Percentiles rank a stretch among this genome's conserved stretches.
phyloP scores from a whole-genome alignment of 1,140 invertebrate genomes.

The Cyclina sinensis region DNA sequence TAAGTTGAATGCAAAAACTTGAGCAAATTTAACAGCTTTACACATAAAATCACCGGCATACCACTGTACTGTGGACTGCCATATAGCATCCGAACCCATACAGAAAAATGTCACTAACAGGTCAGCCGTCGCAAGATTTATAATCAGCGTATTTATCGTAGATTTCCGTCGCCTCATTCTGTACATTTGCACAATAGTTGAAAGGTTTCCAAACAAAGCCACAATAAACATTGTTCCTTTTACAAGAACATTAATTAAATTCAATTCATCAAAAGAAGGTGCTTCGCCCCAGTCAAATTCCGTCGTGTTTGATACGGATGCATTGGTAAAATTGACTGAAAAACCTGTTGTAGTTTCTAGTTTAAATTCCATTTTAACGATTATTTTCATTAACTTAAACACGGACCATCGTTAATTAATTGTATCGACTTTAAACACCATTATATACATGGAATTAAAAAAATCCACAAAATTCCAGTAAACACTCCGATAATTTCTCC shows the following conservation, averaged over 20 bases:
- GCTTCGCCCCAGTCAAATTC: not conserved
- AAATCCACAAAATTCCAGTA: too few species aligned
- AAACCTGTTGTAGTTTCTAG: not conserved
- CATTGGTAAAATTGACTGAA: not conserved
- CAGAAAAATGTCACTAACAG: conserved; percentile 93
- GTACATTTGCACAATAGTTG: conserved; percentile 91
- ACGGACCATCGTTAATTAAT: too few species aligned
- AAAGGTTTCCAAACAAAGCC: conserved; percentile 91
- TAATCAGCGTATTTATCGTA: conserved; percentile 92
- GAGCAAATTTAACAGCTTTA: conserved; percentile 93
- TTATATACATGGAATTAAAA: too few species aligned
- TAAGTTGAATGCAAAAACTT: conserved; percentile 87
- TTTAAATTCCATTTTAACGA: not conserved
- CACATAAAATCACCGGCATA: conserved; percentile 92
- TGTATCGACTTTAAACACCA: too few species aligned
- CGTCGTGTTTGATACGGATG: not conserved
- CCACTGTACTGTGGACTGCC: conserved; percentile 93
- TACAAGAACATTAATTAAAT: conserved; percentile 41
- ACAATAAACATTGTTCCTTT: conserved; percentile 81
- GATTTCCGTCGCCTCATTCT: conserved; percentile 88
- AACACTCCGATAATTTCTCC: too few species aligned
- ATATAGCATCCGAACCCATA: conserved; percentile 92
- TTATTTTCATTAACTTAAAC: too few species aligned
- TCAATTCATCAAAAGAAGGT: conserved; percentile 47
- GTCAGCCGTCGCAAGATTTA: conserved; percentile 91